These are phyloP conservation scores for Penaeus indicus DNA, from an alignment of 1,140 invertebrate species.

Conservation along the genomic window DNA sequence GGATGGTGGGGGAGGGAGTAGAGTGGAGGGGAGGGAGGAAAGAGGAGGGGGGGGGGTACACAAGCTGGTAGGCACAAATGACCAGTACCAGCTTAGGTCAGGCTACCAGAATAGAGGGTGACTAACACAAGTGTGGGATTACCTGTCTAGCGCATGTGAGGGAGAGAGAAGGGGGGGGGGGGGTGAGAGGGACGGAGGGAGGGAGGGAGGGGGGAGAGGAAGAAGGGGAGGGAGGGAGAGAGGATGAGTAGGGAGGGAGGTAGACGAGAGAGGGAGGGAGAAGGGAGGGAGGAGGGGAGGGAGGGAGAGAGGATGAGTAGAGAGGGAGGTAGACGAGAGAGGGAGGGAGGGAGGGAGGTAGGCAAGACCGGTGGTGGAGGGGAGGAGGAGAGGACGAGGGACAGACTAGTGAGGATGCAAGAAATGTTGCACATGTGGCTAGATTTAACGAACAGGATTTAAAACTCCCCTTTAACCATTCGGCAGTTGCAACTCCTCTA, in stretches of 20 bases:
- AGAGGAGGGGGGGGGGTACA: neutral
- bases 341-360: neutral
- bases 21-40: neutral
- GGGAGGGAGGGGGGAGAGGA: neutral
- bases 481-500: too few relatives aligned
- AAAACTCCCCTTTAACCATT: neutral
- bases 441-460: too few relatives aligned
- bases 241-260: neutral
- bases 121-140: too few relatives aligned
- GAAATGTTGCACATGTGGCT: too few relatives aligned
- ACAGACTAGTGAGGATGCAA: neutral
- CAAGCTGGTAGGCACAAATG: too few relatives aligned
- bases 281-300: neutral
- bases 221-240: neutral
- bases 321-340: neutral
- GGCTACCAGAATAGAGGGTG: too few relatives aligned
- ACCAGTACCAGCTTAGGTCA: too few relatives aligned
- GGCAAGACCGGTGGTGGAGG: neutral
- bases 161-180: too few relatives aligned
- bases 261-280: neutral
- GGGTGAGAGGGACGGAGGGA: neutral
- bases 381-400: neutral
- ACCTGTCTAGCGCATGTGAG: too few relatives aligned
- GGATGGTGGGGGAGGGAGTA: neutral
- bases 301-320: neutral